phyloP scores from a whole-genome alignment of 2,113 vertebrate species.

The Maccullochella peelii region DNA sequence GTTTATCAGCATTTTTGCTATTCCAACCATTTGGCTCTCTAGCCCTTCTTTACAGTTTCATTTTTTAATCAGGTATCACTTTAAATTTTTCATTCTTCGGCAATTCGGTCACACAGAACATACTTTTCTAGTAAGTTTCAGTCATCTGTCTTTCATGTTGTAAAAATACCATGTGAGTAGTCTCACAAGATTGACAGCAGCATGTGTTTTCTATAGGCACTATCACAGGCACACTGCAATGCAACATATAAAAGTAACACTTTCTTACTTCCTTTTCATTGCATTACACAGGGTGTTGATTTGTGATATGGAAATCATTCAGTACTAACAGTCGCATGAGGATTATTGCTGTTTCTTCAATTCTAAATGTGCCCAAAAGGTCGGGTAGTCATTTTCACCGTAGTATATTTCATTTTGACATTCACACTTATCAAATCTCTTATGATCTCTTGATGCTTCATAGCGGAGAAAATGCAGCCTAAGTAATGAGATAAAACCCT shows the following conservation, averaged over 20 bases:
- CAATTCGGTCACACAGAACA: neutral
- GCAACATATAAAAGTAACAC: neutral
- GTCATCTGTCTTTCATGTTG: neutral
- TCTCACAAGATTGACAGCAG: neutral
- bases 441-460: slow-evolving; percentile 17
- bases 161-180: neutral
- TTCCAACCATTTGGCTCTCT: neutral
- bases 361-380: slow-evolving; percentile 6
- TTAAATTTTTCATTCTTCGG: neutral
- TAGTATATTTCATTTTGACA: slow-evolving; percentile 13
- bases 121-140: neutral
- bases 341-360: slow-evolving; percentile 4
- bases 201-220: too few relatives aligned
- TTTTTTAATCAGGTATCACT: neutral
- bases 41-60: neutral
- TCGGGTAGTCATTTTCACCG: neutral
- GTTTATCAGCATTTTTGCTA: neutral
- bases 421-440: slow-evolving; percentile 26
- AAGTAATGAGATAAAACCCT: neutral
- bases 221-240: neutral
- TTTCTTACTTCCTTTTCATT: neutral
- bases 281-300: neutral
- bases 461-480: neutral
- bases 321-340: neutral
- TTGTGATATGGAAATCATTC: slow-evolving; percentile 22